Percentiles rank a stretch among this genome's conserved stretches.
These are phyloP conservation scores for Pempheris klunzingeri DNA, from an alignment of 2,797 vertebrate species.

Conservation along the genomic window DNA sequence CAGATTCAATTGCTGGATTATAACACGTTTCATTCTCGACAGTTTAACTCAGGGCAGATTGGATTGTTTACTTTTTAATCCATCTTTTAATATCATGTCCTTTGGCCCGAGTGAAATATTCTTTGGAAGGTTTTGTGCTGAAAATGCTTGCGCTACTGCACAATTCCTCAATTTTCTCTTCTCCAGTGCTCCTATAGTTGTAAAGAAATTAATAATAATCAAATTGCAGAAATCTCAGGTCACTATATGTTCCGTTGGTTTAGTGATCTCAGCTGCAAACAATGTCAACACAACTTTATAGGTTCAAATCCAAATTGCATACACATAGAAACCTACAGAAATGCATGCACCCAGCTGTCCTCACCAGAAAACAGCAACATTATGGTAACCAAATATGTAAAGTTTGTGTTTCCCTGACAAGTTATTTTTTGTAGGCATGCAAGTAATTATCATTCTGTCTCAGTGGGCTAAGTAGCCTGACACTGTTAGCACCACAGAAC, in stretches of 20 bases:
- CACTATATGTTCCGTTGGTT: not conserved
- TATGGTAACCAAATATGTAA: too few relatives aligned
- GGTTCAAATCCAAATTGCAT: not conserved
- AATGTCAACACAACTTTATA: not conserved
- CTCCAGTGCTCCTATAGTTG: not conserved
- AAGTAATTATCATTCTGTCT: not conserved
- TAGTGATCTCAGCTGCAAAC: not conserved
- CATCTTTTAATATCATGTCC: not conserved
- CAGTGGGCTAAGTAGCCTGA: too few relatives aligned
- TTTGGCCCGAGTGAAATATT: not conserved
- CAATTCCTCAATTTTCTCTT: not conserved
- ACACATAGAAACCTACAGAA: too few relatives aligned
- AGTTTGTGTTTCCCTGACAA: not conserved
- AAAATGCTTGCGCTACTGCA: not conserved
- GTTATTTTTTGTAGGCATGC: not conserved
- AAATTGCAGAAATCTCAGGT: not conserved
- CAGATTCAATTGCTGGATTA: conserved; percentile 1
- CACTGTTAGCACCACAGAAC: too few relatives aligned
- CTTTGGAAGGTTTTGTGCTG: not conserved
- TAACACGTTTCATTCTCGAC: not conserved
- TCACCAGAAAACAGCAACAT: too few relatives aligned
- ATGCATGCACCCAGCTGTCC: not conserved
- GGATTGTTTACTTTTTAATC: not conserved
- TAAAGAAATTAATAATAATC: not conserved
- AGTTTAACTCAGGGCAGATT: not conserved